These are phyloP conservation scores for Vulpes vulpes DNA, from an alignment of 2,113 vertebrate species.

Conservation along the genomic window DNA sequence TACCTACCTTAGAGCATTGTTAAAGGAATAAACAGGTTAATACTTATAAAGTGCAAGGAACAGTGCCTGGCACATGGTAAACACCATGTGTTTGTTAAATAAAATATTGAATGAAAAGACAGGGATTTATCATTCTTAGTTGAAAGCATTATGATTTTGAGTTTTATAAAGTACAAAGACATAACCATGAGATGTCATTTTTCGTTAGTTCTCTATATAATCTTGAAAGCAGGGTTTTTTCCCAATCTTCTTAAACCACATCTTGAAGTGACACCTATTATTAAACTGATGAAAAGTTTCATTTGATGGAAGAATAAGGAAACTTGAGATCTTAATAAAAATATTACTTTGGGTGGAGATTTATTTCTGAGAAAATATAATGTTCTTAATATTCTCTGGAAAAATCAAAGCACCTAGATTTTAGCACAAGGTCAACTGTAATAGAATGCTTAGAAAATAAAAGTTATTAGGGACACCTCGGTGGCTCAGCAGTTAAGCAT, in stretches of 20 bases:
- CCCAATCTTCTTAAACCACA: background rate
- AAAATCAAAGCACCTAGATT: slow-evolving; percentile 15
- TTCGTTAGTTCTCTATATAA: background rate
- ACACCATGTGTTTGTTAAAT: background rate
- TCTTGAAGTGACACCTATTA: slow-evolving; percentile 46
- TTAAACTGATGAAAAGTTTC: slow-evolving; percentile 49
- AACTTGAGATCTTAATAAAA: slow-evolving; percentile 48
- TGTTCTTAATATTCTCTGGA: background rate
- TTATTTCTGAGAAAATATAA: slow-evolving; percentile 22
- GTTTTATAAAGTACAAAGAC: slow-evolving; percentile 40
- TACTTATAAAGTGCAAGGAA: background rate
- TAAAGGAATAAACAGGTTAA: background rate
- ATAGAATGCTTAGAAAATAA: background rate
- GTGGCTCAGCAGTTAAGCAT: too few relatives aligned
- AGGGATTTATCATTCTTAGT: background rate
- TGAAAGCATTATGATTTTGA: background rate
- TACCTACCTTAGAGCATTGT: background rate
- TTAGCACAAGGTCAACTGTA: slow-evolving; percentile 10
- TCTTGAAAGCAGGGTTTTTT: background rate
- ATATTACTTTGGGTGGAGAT: slow-evolving; percentile 47
- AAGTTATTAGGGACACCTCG: too few relatives aligned
- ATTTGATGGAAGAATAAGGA: background rate
- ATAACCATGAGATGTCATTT: background rate
- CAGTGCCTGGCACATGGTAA: background rate
- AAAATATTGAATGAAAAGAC: background rate